Evolutionary conservation across 2,797 vertebrate species (phyloP), one percentile per base, ranked within the genome.

Genomic region (Spizella passerina): DNA sequence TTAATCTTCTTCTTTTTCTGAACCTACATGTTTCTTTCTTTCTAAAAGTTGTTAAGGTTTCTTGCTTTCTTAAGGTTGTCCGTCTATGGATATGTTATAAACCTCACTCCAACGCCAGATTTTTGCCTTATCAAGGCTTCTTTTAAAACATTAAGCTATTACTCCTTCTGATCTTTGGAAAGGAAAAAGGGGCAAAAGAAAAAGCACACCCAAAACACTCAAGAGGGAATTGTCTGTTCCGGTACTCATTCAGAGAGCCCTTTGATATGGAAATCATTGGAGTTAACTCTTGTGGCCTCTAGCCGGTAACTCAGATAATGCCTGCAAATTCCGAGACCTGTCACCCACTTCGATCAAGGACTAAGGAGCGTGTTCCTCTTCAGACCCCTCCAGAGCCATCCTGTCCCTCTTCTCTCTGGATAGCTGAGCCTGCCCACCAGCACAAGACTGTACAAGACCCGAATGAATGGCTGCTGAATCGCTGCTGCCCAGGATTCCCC

Each of bases 251-350:
- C 65, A 64, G 60, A 82, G 79, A 91, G 21, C 14, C 23, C 63
- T 97, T 95, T 96, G 93, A 94, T 93, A 87, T 89, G 92, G 66
- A 93, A 95, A 95, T 94, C 56, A 32, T 52, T 79, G 53, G 49
- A 1, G 1, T 36, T 86, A 70, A 65, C 66, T 92, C 72, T 44
- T 49, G 15, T 17, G 91, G 41, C 76, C 73, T 88, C 29, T 32
- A 77, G 53, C 22, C 5, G 5, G 36, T 85, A 85, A 32, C 68
- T 87, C 46, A 32, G 69, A 73, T 65, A 86, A 77, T 9, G 6
- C 13, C 6, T 49, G 55, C 39, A 71, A 86, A 88, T 43, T 43
- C 59, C 61, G 24, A 55, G 69, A 91, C 49, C 38, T 59, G 39
- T 57, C 27, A 7, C 38, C 12, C 38, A 39, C 43, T 59, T 12